Evolutionary conservation across 2,113 vertebrate genomes (phyloP).

Genomic region (Shinisaurus crocodilurus): DNA sequence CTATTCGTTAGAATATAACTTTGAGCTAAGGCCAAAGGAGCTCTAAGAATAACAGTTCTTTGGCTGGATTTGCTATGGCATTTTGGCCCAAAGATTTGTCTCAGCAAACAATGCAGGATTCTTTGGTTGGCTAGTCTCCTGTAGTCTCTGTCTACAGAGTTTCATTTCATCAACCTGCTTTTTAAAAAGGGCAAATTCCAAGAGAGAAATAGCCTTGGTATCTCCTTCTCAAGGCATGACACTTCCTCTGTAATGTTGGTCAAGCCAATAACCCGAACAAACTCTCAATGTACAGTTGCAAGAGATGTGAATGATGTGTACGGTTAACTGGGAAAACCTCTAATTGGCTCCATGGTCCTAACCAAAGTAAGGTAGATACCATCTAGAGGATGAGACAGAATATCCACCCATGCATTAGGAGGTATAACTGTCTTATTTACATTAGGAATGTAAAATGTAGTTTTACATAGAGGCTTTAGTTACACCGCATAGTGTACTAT

Average conservation of each 20-base stretch:
- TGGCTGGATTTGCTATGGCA: neutral
- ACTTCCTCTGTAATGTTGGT: neutral
- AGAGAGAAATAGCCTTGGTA: neutral
- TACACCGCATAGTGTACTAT: neutral
- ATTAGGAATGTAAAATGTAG: slow-evolving; percentile 17
- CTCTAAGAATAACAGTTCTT: neutral
- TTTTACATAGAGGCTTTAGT: neutral
- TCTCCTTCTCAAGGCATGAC: neutral
- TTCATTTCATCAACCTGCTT: neutral
- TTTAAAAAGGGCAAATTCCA: neutral
- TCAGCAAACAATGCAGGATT: neutral
- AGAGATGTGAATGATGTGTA: neutral
- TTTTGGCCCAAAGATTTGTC: neutral
- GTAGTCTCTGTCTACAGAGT: neutral
- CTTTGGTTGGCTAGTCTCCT: neutral
- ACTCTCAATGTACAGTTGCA: neutral
- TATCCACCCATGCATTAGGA: neutral
- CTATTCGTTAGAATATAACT: neutral
- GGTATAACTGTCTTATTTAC: neutral
- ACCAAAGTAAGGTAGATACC: neutral
- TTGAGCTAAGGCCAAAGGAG: neutral
- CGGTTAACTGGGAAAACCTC: neutral
- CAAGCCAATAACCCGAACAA: neutral
- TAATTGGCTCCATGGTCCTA: neutral
- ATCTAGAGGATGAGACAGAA: neutral